Conservation (phyloP, 2,888 invertebrate genomes). For the Himalopsyche anomala region DNA sequence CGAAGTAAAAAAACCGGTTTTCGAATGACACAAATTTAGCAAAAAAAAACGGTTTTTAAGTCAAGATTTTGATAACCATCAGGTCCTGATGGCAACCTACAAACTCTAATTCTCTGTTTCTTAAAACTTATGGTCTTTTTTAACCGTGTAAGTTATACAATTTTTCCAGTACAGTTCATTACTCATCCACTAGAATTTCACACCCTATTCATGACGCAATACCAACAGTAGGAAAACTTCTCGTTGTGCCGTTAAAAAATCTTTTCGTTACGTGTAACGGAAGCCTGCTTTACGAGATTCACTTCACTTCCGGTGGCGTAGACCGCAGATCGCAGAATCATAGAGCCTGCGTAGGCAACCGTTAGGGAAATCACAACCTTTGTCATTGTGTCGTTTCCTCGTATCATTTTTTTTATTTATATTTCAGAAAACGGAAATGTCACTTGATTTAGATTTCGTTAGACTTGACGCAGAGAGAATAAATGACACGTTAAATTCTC, state of each 20-base stretch:
- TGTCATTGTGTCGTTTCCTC: not conserved
- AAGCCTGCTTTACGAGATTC: constrained; percentile 31
- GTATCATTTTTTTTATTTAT: not conserved
- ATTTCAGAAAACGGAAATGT: not conserved
- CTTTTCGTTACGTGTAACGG: constrained; percentile 24
- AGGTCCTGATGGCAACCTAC: too few relatives aligned
- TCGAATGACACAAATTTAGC: too few relatives aligned
- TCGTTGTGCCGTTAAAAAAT: not conserved
- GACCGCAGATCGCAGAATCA: not conserved
- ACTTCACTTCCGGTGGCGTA: constrained; percentile 43
- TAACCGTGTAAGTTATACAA: too few relatives aligned
- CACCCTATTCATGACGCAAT: not conserved
- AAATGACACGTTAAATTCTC: not conserved
- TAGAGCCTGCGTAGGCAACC: not conserved
- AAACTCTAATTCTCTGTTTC: too few relatives aligned
- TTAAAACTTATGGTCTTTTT: too few relatives aligned
- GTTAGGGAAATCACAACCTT: not conserved
- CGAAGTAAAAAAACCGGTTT: too few relatives aligned
- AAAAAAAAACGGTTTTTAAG: too few relatives aligned
- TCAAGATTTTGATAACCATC: too few relatives aligned
- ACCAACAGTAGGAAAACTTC: not conserved
- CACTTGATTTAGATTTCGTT: not conserved
- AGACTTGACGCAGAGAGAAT: not conserved
- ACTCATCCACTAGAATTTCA: not conserved
- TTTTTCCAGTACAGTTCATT: too few relatives aligned